These are phyloP conservation scores for Acanthacorydalis orientalis DNA, from an alignment of 2,888 invertebrate species.

Conservation along the genomic window DNA sequence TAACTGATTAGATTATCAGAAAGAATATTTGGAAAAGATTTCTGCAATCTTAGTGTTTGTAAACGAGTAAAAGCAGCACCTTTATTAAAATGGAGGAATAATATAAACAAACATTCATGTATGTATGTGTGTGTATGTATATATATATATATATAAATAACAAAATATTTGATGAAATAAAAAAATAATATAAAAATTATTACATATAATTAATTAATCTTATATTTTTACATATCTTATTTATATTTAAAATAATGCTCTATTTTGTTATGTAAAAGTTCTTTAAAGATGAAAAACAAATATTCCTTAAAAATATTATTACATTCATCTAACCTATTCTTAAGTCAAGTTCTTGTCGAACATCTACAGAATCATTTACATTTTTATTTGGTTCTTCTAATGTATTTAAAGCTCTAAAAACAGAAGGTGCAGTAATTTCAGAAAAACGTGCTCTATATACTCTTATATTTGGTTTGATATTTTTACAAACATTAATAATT, in stretches of 20 bases:
- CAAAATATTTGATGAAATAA: no score
- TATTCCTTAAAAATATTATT: no score
- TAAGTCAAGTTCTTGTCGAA: constrained; percentile 78
- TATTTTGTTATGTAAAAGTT: no score
- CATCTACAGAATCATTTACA: constrained; percentile 85
- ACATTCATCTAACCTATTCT: constrained; percentile 51
- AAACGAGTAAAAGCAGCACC: constrained; percentile 96
- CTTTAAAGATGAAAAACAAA: no score
- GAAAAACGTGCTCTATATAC: constrained; percentile 86
- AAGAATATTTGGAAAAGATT: constrained; percentile 56
- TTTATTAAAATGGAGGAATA: constrained; percentile 17
- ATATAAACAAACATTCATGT: background rate
- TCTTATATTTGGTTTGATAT: constrained; percentile 51
- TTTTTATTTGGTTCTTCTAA: constrained; percentile 65
- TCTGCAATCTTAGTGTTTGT: constrained; percentile 80
- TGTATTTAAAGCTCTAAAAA: constrained; percentile 62
- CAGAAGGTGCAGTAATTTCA: constrained; percentile 79
- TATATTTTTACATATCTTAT: no score
- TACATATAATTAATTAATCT: no score
- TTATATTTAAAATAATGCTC: no score
- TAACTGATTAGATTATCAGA: constrained; percentile 81
- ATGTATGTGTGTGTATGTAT: background rate
- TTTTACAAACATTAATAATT: constrained; percentile 78
- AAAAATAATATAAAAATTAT: no score
- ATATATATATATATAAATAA: no score